Base-by-base conservation (phyloP, 2,888 invertebrate genomes). In the Arge pagana region DNA sequence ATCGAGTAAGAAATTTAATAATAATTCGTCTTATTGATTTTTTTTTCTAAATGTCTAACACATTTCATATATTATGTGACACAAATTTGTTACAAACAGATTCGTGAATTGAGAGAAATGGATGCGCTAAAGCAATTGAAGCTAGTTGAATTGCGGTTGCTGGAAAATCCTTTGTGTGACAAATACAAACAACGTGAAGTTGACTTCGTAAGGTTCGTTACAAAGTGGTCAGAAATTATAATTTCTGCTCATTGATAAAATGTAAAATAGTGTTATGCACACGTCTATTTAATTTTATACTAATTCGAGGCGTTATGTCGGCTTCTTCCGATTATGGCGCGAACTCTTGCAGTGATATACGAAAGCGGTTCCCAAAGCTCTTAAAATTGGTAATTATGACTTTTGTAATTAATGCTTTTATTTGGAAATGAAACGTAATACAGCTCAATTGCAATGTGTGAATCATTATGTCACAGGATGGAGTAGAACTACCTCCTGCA, bases 261-360 rank as follows among this genome's bases (percentile, higher is more conserved):
- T 8, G 24, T 8, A 5, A 24, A 41, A 43, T 6, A 1, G 23
- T 8, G 23, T 33, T 30, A 26, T 8, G 10, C 5, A 16, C 3
- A 19, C n/a, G 3, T 41, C 28, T 23, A 16, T 52, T 26, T 31
- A 7, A 23, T 40, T 37, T 21, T 19, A 15, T 35, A 23, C 31
- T 8, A 42, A 42, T 13, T 40, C 40, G 16, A 31, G n/a, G 71
- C 72, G 76, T 75, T 80, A 80, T 78, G 74, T n/a, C n/a, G 77
- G 76, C 79, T 83, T 71, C 82, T 84, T 84, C n/a, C n/a, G n/a
- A n/a, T n/a, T n/a, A n/a, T n/a, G n/a, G n/a, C n/a, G n/a, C n/a
- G n/a, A n/a, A n/a, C n/a, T n/a, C n/a, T n/a, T n/a, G 80, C 88
- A 93, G 93, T 79, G 91, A 90, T 77, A 84, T 93, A 69, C 85